Conservation (phyloP, 2,113 vertebrate species). For the Tenrec ecaudatus region DNA sequence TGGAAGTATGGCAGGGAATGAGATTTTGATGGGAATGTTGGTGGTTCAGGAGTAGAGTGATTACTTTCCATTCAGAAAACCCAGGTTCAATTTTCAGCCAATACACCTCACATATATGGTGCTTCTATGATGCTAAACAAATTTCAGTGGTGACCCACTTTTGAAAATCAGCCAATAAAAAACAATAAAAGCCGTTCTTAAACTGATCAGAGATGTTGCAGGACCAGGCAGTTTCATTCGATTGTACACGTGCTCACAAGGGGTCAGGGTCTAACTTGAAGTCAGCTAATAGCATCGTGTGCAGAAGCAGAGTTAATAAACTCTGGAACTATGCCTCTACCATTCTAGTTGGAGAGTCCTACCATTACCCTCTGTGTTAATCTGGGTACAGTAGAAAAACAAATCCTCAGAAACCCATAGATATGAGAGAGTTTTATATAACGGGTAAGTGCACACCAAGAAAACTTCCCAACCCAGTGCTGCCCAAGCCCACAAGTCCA, state of each 20-base stretch:
- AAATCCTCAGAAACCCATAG: too few species aligned
- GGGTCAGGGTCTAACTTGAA: neutral
- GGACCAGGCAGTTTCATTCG: neutral
- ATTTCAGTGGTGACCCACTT: too few species aligned
- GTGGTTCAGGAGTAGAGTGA: neutral
- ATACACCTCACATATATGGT: neutral
- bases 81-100: neutral
- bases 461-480: too few species aligned
- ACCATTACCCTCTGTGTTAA: neutral
- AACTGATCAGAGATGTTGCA: neutral
- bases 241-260: neutral
- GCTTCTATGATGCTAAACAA: too few species aligned
- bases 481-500: too few species aligned
- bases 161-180: too few species aligned
- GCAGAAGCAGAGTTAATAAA: neutral
- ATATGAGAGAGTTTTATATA: too few species aligned
- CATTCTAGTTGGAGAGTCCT: too few species aligned
- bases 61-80: neutral
- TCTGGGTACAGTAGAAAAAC: too few species aligned
- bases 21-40: neutral
- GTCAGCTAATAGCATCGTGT: neutral
- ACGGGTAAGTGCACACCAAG: too few species aligned
- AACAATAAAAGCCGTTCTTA: too few species aligned
- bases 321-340: neutral
- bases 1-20: too few species aligned